Evolutionary conservation across 2,797 vertebrate genomes (phyloP), one percentile per base, ranked within the genome.

Genomic region (Xenentodon cancila): DNA sequence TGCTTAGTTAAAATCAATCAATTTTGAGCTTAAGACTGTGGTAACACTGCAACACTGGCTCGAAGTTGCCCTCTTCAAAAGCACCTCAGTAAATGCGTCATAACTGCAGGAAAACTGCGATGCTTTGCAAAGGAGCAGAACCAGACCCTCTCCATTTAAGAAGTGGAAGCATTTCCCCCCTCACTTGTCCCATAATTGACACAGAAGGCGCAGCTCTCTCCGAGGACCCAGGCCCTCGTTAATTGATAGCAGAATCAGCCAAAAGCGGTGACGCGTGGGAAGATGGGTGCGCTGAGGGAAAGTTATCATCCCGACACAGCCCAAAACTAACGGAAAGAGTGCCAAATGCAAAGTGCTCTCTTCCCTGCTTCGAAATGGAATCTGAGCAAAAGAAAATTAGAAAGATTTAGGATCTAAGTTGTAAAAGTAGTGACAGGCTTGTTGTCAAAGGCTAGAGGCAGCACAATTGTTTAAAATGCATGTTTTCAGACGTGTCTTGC

Each of bases 151-250:
- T 13, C 48, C n/a, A 4, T 55, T 60, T 68, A 61, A 73, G 43
- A 57, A 71, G 45, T 61, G 51, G 48, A 44, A 74, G 51, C 70
- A 66, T 49, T 52, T 63, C 57, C 64, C 67, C 71, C 80, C 68
- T 81, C 49, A 25, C 75, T 75, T 46, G 64, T 75, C 77, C 79
- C 64, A 68, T 88, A 87, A 91, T 92, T 88, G 86, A 87, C 85
- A 78, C 59, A 68, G 83, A 73, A 79, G 85, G 68, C 60, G 13
- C 59, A n/a, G 25, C 68, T 76, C 77, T 77, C 80, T 81, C 75
- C 7, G 50, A 77, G 65, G 72, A 5, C 37, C 34, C 37, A 13
- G 34, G 12, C 53, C 53, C 59, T 75, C n/a, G 44, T 88, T 91
- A 89, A 87, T 84, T 82, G 82, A 87, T 77, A 64, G 52, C 63